Evolutionary conservation across 2,113 vertebrate genomes (phyloP).

Genomic region (Takifugu flavidus): DNA sequence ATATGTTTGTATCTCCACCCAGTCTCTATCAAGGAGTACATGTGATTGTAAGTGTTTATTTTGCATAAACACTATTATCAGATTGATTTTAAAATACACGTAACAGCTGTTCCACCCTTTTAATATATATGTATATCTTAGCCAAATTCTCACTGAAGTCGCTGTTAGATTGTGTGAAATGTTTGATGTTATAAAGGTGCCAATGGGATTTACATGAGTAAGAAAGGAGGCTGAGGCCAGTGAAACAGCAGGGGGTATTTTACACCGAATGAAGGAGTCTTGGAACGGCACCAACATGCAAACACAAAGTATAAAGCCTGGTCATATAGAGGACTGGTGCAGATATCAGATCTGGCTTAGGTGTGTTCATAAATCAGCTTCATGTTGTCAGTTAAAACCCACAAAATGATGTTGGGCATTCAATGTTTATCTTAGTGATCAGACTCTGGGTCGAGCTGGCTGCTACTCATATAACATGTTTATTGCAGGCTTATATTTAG

Average conservation of each 20-base stretch:
- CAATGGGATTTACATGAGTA: slow-evolving; percentile 35
- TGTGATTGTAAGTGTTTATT: slow-evolving; percentile 4
- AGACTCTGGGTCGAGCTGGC: too few species aligned
- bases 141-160: slow-evolving; percentile 15
- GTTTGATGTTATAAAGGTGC: slow-evolving; percentile 31
- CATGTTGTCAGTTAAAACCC: background rate
- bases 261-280: slow-evolving; percentile 19
- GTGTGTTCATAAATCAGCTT: background rate
- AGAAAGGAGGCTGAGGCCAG: slow-evolving; percentile 36
- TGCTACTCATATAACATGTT: too few species aligned
- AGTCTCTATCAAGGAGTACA: slow-evolving; percentile 5
- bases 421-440: background rate
- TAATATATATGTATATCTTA: slow-evolving; percentile 2
- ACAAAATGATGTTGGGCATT: background rate
- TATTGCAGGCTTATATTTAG: background rate
- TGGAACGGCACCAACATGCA: slow-evolving; percentile 1
- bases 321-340: background rate
- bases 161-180: slow-evolving; percentile 7
- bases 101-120: slow-evolving; percentile 13
- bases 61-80: slow-evolving; percentile 31
- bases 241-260: slow-evolving; percentile 38
- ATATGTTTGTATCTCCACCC: slow-evolving; percentile 14
- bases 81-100: slow-evolving; percentile 6
- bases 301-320: background rate
- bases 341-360: background rate